Evolutionary conservation across 2,888 invertebrate genomes (phyloP), one percentile per base, ranked within the genome.

Genomic region (Tetropium fuscum): DNA sequence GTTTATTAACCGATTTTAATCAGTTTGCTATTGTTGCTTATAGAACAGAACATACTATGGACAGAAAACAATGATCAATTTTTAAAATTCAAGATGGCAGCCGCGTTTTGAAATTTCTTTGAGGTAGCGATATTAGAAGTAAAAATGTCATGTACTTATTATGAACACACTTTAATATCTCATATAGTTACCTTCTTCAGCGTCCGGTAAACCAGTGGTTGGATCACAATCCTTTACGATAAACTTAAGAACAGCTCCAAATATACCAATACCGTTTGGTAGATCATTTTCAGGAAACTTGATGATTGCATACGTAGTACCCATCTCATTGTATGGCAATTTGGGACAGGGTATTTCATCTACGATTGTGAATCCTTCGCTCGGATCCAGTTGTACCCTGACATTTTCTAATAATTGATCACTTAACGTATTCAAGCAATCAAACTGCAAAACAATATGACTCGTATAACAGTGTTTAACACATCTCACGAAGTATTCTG

Each of bases 221-320:
- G 98, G 98, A 82, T 99, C 98, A 75, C 98, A 98, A 83, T 99
- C 98, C 72, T 94, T 94, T 0, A 98, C 98, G 18, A 91, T 84
- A 80, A 98, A 99, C 78, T 97, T 95, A 68, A 99, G 82, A 0
- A 93, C 93, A 3, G 97, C 94, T 1, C 91, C 92, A 81, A 98
- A 95, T 0, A 93, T 90, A 1, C 87, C 89, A 40, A 92, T 85
- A 57, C 90, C 90, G 55, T 88, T 88, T n/a, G 90, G 83, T 15
- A 93, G 83, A 56, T 90, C 89, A 45, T 90, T 88, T 16, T 78
- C 76, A 0, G 98, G 97, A 78, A 94, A 92, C 74, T 90, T 88
- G 0, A 98, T 84, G 47, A 97, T 87, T 0, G 93, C 88, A 79
- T 94, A 99, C 0, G 93, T 89, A 13, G 91, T 91, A 5, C 92